Base-by-base conservation (phyloP, 1,140 invertebrate genomes). In the Drosophila triauraria region DNA sequence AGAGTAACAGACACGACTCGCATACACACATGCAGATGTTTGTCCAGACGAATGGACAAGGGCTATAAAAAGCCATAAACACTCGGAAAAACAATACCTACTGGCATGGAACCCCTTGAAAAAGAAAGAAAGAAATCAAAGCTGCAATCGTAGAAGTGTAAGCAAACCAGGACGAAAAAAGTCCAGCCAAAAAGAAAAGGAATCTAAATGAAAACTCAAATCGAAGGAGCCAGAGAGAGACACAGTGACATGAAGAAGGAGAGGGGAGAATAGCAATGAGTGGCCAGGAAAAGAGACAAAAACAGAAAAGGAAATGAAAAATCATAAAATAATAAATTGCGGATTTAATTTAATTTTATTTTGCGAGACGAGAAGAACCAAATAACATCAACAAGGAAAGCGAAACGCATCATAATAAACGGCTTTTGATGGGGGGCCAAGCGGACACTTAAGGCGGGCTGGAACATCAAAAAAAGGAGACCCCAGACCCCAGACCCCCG, bases 291-390 rank as follows among this genome's bases (percentile, higher is more conserved):
- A 27, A 20, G 13, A 27, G 8, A 44, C 13, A 76, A 13, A 23
- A 12, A 10, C 38, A 38, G 67, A 70, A 78, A 44, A 58, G 71
- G 51, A 80, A 85, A 82, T 68, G 62, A 82, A 80, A 83, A 80
- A 82, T 64, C 77, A 80, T 78, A 83, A 81, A 81, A 87, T 82
- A 87, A 82, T 87, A 82, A 87, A 82, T 80, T 75, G 77, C 68
- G 85, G 69, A 84, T 84, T 90, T 83, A 84, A 88, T 90, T 88
- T 90, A 88, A 90, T 88, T 88, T 88, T 68, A 54, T 54, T 70
- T 47, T 47, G 42, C 30, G 10, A 38, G 20, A 42, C 40, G 38
- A 27, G 30, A 23, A 61, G 42, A 61, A 51, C 25, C 30, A 27
- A 23, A 47, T 43, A 67, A 43, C 25, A 43, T 23, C 23, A 76